These are phyloP conservation scores for Aegotheles bennettii DNA, from an alignment of 2,113 vertebrate species.

Conservation along the genomic window DNA sequence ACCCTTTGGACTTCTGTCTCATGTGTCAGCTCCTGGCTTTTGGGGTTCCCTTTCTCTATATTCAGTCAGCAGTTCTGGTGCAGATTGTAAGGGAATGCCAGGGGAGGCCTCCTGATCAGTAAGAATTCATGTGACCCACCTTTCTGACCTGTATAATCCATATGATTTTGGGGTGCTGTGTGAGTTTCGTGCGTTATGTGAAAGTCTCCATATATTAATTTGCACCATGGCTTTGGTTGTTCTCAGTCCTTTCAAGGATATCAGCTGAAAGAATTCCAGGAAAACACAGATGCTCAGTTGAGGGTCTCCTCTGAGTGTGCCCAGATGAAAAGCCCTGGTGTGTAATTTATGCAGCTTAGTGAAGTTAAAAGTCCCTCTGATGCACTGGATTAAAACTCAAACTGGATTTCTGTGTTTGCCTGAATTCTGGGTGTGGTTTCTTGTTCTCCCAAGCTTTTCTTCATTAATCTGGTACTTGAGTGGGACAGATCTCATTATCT, in stretches of 20 bases:
- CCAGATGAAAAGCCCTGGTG: not conserved
- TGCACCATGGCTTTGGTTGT: constrained; percentile 10
- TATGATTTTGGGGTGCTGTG: not conserved
- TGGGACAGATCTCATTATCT: constrained; percentile 15
- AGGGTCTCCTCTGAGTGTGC: not conserved
- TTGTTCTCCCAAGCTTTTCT: not conserved
- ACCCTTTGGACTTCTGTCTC: constrained; percentile 90
- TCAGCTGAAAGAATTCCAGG: not conserved
- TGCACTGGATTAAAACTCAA: not conserved
- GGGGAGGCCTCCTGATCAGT: constrained; percentile 66
- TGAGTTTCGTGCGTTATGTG: not conserved
- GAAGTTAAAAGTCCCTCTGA: not conserved
- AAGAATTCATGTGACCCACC: not conserved
- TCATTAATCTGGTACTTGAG: constrained; percentile 26
- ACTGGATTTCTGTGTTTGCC: constrained; percentile 48
- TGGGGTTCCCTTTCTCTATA: constrained; percentile 82
- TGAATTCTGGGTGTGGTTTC: constrained; percentile 22
- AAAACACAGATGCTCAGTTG: constrained; percentile 30
- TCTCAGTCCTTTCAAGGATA: not conserved
- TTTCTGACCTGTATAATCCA: not conserved
- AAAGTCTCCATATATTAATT: not conserved
- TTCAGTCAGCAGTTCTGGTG: constrained; percentile 78
- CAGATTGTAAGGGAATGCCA: constrained; percentile 81
- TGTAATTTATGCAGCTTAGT: not conserved
- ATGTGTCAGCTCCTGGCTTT: constrained; percentile 90